A percentile compares a stretch with the other conserved stretches of the same genome.
phyloP scores from a whole-genome alignment of 2,797 vertebrate genomes.

The Microtus agrestis region DNA sequence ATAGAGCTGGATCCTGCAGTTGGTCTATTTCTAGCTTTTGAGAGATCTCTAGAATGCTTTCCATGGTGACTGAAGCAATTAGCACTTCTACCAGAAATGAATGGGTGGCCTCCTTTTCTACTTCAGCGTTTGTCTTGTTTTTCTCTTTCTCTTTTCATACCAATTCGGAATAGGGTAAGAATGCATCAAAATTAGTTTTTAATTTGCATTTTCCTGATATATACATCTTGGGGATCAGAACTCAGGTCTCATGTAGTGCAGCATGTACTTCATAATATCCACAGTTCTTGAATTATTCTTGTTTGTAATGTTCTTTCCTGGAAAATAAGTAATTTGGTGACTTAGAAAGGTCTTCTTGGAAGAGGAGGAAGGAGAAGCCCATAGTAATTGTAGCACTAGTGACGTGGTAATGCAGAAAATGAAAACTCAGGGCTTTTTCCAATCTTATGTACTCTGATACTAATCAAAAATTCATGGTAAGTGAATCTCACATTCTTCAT shows the following conservation, averaged over 20 bases:
- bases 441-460: conserved; percentile 60
- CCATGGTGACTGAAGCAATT: not conserved
- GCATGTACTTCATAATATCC: not conserved
- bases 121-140: not conserved
- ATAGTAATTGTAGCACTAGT: not conserved
- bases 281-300: not conserved
- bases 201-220: not conserved
- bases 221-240: too few species aligned
- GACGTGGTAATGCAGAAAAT: conserved; percentile 56
- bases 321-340: not conserved
- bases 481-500: conserved; percentile 22
- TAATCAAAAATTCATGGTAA: conserved; percentile 68
- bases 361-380: not conserved
- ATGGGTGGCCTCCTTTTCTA: not conserved
- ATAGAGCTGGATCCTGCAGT: not conserved
- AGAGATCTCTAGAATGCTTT: not conserved
- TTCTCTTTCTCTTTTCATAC: not conserved
- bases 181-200: not conserved
- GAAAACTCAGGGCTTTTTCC: conserved; percentile 47
- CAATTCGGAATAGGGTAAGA: not conserved
- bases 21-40: not conserved
- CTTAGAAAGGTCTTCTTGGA: conserved; percentile 10
- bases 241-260: not conserved
- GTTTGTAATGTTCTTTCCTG: not conserved
- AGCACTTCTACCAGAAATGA: not conserved